phyloP scores from a whole-genome alignment of 2,113 vertebrate species.

The Mormyrus lacerda region DNA sequence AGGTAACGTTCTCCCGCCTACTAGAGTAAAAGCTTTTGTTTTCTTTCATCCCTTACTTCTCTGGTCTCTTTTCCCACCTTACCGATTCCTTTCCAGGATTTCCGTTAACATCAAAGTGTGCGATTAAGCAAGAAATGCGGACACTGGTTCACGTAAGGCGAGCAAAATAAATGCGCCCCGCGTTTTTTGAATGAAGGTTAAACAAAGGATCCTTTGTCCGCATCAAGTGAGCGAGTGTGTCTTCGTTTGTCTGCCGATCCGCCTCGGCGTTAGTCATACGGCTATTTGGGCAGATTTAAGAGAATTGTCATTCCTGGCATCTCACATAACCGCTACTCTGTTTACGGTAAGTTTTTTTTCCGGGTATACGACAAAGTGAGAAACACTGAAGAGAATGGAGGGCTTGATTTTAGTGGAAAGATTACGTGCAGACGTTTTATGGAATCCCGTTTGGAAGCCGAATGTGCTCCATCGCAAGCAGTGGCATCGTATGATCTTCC shows the following conservation, averaged over 20 bases:
- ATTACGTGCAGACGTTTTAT: neutral
- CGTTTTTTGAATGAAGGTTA: neutral
- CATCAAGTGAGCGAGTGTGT: neutral
- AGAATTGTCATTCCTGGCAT: neutral
- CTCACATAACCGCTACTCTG: neutral
- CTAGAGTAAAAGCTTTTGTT: neutral
- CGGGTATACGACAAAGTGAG: neutral
- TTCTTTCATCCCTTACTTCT: neutral
- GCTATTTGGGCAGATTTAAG: neutral
- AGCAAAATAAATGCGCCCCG: neutral
- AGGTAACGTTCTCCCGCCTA: constrained; percentile 61
- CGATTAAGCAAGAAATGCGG: neutral
- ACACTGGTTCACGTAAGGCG: neutral
- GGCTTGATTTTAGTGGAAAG: neutral
- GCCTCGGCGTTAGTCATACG: neutral
- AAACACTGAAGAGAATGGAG: neutral
- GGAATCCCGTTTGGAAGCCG: neutral
- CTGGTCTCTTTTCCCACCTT: neutral
- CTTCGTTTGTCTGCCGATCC: neutral
- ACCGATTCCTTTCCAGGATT: neutral
- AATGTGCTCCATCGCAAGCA: neutral
- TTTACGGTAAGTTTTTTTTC: neutral
- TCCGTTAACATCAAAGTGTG: neutral
- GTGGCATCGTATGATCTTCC: neutral
- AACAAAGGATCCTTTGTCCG: neutral